Base-by-base conservation (phyloP, 2,888 invertebrate genomes). In the Rhodophaea formosa region DNA sequence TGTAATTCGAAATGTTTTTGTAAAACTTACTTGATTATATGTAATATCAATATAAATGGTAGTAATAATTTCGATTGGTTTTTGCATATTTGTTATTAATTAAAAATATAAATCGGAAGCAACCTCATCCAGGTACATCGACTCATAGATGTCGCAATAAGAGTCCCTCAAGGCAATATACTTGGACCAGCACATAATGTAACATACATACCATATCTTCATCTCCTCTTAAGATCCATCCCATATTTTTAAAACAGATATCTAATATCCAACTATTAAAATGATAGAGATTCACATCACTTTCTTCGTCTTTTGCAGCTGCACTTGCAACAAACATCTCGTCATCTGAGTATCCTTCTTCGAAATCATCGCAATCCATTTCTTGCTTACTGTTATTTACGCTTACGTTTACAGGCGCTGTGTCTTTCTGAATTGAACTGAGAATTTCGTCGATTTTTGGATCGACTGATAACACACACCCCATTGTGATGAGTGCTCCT, bases 401-500 rank as follows among this genome's bases (percentile, higher is more conserved):
- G 64, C 70, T 66, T 65, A 62, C 68, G 72, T 71, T 81, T n/a
- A 64, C 60, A 52, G 74, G 65, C 6, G 72, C 70, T 44, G 79
- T 66, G 62, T 88, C 84, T 79, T 92, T 88, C 64, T 92, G 90
- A 64, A 94, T 83, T n/a, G 93, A 86, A 68, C 83, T 89, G 1
- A 92, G 77, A 47, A 95, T 93, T 86, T 96, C 95, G 2, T 92
- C 84, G 0, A 94, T 91, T 49, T 93, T 88, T 0, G 95, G 94
- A 58, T 95, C 93, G 0, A 93, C 84, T 0, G 94, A 93, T 47
- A 95, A 83, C 45, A 96, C 84, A 70, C 95, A 94, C 32, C 96
- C 96, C 76, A 96, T 93, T 17, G 95, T 94, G 63, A 95, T 94
- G 51, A 96, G 73, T 0, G 95, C 94, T 1, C 94, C 94, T 0